These are phyloP conservation scores for Maccullochella peelii DNA, from an alignment of 2,113 vertebrate genomes.

Conservation along the genomic window DNA sequence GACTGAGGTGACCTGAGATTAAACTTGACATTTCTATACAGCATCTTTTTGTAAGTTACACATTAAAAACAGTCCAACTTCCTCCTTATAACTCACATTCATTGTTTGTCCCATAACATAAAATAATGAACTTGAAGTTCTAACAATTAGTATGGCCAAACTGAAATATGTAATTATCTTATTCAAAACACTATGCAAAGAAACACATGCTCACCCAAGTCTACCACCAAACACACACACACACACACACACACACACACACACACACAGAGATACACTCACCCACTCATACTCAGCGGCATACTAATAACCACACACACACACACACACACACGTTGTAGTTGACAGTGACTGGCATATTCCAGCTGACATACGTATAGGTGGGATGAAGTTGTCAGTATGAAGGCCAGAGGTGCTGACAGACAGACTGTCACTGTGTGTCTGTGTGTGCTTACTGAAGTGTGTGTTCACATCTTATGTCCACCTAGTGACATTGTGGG, in stretches of 20 bases:
- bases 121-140: neutral
- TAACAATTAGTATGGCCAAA: neutral
- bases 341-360: conserved; percentile 28
- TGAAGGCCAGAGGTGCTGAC: conserved; percentile 23
- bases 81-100: neutral
- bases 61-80: neutral
- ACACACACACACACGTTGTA: neutral
- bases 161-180: neutral
- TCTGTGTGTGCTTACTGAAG: neutral
- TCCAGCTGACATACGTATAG: conserved; percentile 2
- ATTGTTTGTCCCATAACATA: neutral
- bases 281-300: neutral
- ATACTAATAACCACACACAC: conserved; percentile 7
- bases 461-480: neutral
- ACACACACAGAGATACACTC: neutral
- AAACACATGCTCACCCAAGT: neutral
- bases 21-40: neutral
- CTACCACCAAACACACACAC: neutral
- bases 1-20: conserved; percentile 28
- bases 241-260: neutral
- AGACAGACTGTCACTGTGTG: conserved; percentile 3
- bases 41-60: neutral
- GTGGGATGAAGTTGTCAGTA: conserved; percentile 15
- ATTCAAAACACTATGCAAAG: neutral
- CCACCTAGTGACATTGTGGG: neutral